Percentiles rank a stretch among this genome's conserved stretches.
These are phyloP conservation scores for Petrosia ficiformis DNA, from an alignment of 37 sponge, comb jelly and placozoan species.

Conservation along the genomic window DNA sequence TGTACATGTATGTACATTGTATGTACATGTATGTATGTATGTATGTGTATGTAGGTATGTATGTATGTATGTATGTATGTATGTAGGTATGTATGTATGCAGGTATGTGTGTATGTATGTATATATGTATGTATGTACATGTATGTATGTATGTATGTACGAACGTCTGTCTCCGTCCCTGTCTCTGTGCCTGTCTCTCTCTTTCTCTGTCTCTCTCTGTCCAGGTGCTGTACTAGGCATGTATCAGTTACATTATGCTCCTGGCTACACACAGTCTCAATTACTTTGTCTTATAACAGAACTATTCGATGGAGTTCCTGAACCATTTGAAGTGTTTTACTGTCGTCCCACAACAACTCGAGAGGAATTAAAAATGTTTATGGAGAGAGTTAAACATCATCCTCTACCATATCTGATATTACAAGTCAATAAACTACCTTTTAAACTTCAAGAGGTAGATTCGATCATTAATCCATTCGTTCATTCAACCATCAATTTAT, in stretches of 20 bases:
- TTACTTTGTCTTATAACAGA: conserved; percentile 52
- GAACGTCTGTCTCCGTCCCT: no score
- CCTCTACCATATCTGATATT: conserved; percentile 50
- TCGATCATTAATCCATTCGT: no score
- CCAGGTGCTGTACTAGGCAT: not conserved
- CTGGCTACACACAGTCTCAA: conserved; percentile 32
- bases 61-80: no score
- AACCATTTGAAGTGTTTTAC: conserved; percentile 64
- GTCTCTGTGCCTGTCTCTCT: not conserved
- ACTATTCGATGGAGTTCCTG: conserved; percentile 64
- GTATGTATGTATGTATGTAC: no score
- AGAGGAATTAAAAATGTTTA: conserved; percentile 69
- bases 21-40: no score
- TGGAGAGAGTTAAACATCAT: conserved; percentile 31
- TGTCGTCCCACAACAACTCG: conserved; percentile 52
- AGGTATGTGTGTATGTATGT: no score
- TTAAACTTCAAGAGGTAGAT: conserved; percentile 70
- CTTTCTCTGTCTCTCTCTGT: not conserved
- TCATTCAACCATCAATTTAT: no score
- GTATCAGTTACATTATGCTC: conserved; percentile 25
- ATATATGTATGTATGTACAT: no score
- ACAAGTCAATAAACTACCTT: conserved; percentile 62
- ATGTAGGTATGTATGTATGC: no score
- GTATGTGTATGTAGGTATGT: no score
- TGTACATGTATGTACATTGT: no score